Evolutionary conservation across 2,113 vertebrate genomes (phyloP).

Genomic region (Daphoenositta chrysoptera): DNA sequence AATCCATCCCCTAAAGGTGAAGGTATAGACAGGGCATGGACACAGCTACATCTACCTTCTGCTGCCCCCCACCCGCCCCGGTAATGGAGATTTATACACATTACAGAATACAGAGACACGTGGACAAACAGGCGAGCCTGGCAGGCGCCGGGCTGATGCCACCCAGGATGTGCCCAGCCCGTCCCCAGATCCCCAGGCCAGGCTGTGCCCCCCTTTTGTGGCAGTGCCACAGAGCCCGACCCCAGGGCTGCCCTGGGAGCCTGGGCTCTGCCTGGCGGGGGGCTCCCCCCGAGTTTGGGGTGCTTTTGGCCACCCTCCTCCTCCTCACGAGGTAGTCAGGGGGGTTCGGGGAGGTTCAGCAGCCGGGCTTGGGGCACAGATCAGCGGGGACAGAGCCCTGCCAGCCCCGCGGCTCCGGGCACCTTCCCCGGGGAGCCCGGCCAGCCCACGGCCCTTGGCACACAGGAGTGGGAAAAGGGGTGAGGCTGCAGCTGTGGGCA

Average conservation of each 20-base stretch:
- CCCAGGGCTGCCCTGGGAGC: background rate
- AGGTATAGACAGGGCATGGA: constrained; percentile 63
- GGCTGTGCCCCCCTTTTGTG: background rate
- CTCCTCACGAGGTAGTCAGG: background rate
- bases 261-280: background rate
- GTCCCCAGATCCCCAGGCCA: background rate
- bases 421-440: background rate
- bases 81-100: constrained; percentile 30
- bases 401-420: background rate
- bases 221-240: fast-evolving
- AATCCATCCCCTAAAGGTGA: constrained; percentile 38
- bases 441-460: background rate
- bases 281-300: background rate
- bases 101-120: constrained; percentile 33
- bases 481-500: background rate
- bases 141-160: background rate
- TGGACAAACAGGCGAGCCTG: background rate
- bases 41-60: constrained; percentile 69
- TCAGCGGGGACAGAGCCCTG: background rate
- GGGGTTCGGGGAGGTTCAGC: background rate
- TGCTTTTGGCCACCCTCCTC: background rate
- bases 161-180: background rate
- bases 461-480: background rate
- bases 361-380: background rate
- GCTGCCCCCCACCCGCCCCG: constrained; percentile 21